Evolutionary conservation across 2,113 vertebrate species (phyloP).

Genomic region (Calyptommatus sinebrachiatus): DNA sequence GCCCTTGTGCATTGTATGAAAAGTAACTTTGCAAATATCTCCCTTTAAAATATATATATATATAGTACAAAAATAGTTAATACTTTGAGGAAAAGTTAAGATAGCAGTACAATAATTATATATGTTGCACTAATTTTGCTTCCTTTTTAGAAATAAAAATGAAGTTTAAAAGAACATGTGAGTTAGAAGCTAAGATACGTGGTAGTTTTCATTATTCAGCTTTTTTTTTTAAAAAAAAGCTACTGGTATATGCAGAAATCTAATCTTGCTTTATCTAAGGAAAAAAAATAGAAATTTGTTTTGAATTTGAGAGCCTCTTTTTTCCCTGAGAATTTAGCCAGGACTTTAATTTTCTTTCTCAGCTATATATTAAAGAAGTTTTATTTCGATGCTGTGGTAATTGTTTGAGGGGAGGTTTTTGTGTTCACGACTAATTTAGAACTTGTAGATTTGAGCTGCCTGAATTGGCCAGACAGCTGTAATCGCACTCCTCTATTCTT

Average conservation of each 20-base stretch:
- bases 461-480: constrained; percentile 99
- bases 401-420: constrained; percentile 84
- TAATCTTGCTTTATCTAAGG: constrained; percentile 75
- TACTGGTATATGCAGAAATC: constrained; percentile 59
- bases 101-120: neutral
- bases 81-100: neutral
- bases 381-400: constrained; percentile 74
- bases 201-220: constrained; percentile 69
- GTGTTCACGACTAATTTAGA: constrained; percentile 99
- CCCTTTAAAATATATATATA: constrained; percentile 45
- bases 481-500: constrained; percentile 99
- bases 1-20: constrained; percentile 59
- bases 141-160: constrained; percentile 45
- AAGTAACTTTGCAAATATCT: constrained; percentile 64
- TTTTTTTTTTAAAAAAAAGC: constrained; percentile 68
- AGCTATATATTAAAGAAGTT: constrained; percentile 70
- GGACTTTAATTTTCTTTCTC: constrained; percentile 64
- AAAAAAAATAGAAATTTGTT: constrained; percentile 61
- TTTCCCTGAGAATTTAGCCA: constrained; percentile 67
- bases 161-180: constrained; percentile 59
- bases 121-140: constrained; percentile 53
- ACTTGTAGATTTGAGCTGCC: constrained; percentile 99
- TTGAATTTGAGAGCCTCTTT: constrained; percentile 68
- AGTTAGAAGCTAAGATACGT: constrained; percentile 55
- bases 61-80: constrained; percentile 42